A percentile compares a stretch with the other conserved stretches of the same genome.
phyloP scores from a whole-genome alignment of 2,888 invertebrate genomes.

The Phytoseiulus persimilis region DNA sequence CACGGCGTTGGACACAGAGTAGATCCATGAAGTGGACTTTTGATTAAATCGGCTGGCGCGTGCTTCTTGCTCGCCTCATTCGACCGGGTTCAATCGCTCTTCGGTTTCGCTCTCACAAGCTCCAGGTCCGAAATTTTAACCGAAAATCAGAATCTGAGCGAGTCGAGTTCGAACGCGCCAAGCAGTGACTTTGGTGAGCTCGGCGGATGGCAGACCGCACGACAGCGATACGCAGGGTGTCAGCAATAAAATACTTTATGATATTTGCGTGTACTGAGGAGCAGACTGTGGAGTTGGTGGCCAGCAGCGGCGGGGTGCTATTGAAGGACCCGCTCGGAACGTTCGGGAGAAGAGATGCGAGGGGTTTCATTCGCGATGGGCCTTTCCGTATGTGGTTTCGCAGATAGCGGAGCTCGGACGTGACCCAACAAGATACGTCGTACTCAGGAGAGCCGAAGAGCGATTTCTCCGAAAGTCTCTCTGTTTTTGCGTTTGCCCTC shows the following conservation, averaged over 20 bases:
- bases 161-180: background rate
- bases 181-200: background rate
- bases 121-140: background rate
- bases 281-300: background rate
- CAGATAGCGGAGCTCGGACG: background rate
- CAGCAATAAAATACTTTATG: background rate
- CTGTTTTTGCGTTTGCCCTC: background rate
- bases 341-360: background rate
- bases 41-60: background rate
- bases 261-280: slow-evolving; percentile 5
- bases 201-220: background rate
- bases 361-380: background rate
- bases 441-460: background rate
- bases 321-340: background rate
- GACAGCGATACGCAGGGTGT: background rate
- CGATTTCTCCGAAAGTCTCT: background rate
- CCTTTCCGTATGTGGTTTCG: background rate
- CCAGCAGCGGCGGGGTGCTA: background rate
- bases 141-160: background rate
- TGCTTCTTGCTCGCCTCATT: background rate
- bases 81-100: background rate
- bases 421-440: background rate
- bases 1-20: background rate
- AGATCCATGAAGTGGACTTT: background rate
- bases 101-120: background rate